A percentile compares a stretch with the other conserved stretches of the same genome.
Evolutionary conservation across 2,113 vertebrate species (phyloP).

Genomic region (Pomatorhinus ruficollis): DNA sequence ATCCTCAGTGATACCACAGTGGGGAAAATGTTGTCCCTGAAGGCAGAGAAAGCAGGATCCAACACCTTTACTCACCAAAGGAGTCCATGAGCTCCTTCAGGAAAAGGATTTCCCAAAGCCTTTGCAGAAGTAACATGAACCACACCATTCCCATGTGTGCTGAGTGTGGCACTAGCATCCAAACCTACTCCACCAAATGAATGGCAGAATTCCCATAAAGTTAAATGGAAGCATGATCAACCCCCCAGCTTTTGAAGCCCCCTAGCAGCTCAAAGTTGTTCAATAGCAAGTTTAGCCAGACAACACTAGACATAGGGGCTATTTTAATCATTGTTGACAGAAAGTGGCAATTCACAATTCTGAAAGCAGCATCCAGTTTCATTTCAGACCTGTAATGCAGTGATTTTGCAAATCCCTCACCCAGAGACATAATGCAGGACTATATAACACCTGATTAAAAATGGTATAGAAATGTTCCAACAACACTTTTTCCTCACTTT

Average conservation of each 20-base stretch:
- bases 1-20: accelerated
- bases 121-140: neutral
- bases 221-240: neutral
- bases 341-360: neutral
- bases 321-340: neutral
- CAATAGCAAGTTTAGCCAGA: neutral
- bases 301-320: neutral
- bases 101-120: neutral
- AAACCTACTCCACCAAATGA: neutral
- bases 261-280: neutral
- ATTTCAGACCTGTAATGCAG: neutral
- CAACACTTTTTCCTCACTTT: neutral
- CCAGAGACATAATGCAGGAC: neutral
- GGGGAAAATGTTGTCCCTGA: accelerated
- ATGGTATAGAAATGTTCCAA: neutral
- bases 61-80: accelerated
- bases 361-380: neutral
- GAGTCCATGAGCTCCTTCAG: neutral
- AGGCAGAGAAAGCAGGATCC: neutral
- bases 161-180: neutral
- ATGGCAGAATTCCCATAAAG: neutral
- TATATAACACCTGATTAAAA: neutral
- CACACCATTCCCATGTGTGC: neutral
- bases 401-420: neutral
- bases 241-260: neutral